These are phyloP conservation scores for Cydia splendana DNA, from an alignment of 1,140 invertebrate genomes.

Conservation along the genomic window DNA sequence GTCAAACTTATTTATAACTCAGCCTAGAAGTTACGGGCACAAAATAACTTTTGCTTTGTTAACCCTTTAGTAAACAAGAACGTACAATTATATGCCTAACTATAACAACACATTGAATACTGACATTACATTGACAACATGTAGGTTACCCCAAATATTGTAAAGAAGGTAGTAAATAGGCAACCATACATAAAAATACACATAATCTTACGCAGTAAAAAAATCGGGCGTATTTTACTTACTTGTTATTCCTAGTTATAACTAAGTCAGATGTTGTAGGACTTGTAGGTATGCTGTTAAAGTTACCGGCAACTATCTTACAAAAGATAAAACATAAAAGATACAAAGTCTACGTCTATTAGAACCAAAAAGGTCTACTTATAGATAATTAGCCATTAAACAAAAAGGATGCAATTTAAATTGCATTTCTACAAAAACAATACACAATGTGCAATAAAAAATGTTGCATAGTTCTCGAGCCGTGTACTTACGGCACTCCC, in stretches of 20 bases:
- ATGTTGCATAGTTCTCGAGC: neutral
- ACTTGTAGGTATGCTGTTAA: too few species aligned
- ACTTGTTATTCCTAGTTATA: too few species aligned
- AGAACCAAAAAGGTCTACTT: neutral
- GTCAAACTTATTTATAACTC: constrained; percentile 17
- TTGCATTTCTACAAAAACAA: neutral
- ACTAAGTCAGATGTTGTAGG: too few species aligned
- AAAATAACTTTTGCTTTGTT: constrained; percentile 29
- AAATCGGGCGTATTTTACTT: too few species aligned
- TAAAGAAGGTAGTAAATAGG: too few species aligned
- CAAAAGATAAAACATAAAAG: neutral
- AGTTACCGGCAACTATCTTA: too few species aligned
- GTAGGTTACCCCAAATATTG: too few species aligned
- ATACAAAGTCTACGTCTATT: neutral
- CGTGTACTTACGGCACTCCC: constrained; percentile 3
- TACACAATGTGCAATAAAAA: constrained; percentile 19
- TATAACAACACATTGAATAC: neutral
- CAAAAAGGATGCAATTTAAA: constrained; percentile 5
- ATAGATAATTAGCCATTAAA: neutral
- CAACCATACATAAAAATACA: too few species aligned
- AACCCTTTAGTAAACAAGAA: constrained; percentile 1
- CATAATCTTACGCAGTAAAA: too few species aligned
- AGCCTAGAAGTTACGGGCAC: neutral
- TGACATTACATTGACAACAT: neutral
- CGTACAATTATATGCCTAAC: neutral